phyloP scores from a whole-genome alignment of 2,113 vertebrate genomes.

The Ciconia stormi region DNA sequence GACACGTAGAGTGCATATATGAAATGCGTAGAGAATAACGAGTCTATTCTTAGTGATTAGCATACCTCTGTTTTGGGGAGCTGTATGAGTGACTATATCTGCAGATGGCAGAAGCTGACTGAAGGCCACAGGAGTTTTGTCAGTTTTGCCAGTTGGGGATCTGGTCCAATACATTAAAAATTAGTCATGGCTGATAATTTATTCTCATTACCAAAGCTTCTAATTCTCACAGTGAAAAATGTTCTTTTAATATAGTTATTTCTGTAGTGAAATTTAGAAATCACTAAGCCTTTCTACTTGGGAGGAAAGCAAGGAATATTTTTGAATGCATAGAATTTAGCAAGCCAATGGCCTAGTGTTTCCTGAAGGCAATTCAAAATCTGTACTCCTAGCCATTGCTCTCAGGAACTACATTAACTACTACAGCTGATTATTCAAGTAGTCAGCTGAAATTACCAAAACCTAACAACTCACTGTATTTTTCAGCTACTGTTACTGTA shows the following conservation, averaged over 20 bases:
- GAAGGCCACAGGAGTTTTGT: not conserved
- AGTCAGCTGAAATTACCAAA: not conserved
- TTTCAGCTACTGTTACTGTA: not conserved
- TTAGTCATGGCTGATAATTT: not conserved
- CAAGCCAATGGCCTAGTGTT: not conserved
- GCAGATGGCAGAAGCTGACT: not conserved
- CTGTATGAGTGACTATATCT: not conserved
- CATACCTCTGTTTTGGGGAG: not conserved
- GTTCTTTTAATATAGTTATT: not conserved
- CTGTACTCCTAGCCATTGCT: not conserved
- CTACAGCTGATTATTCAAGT: not conserved
- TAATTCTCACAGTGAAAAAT: not conserved
- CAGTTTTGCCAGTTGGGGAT: not conserved
- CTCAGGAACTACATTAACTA: not conserved
- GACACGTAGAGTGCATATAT: not conserved
- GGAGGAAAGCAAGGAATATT: not conserved
- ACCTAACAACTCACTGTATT: not conserved
- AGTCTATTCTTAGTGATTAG: not conserved
- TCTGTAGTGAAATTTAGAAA: not conserved
- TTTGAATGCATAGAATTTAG: not conserved
- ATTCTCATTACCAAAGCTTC: not conserved
- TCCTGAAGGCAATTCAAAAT: not conserved
- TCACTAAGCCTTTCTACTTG: not conserved
- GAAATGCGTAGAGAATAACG: not conserved
- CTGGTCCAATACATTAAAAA: not conserved